phyloP scores from a whole-genome alignment of 1,140 invertebrate genomes.

The Tenebrio molitor region DNA sequence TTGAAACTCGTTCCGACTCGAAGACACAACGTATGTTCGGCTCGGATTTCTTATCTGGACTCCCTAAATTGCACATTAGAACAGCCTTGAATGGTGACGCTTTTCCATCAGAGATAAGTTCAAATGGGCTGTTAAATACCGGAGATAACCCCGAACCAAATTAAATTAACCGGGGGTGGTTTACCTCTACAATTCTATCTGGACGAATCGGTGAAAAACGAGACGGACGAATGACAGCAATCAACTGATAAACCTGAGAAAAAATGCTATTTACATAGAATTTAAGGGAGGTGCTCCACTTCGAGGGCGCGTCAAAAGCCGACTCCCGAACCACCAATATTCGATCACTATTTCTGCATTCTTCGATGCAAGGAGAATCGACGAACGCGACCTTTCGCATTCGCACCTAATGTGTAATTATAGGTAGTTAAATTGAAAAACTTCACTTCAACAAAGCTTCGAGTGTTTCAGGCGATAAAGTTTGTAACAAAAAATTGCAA shows the following conservation, averaged over 20 bases:
- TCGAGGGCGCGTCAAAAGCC: too few species aligned
- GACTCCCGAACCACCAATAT: too few species aligned
- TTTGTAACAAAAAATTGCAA: too few species aligned
- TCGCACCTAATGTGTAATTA: too few species aligned
- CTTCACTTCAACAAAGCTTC: too few species aligned
- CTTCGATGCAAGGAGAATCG: too few species aligned
- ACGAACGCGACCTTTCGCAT: too few species aligned
- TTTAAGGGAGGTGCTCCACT: too few species aligned
- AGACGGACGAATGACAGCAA: slow-evolving; percentile 27
- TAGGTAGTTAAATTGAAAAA: background rate
- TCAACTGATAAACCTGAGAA: slow-evolving; percentile 41
- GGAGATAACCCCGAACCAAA: slow-evolving; percentile 2
- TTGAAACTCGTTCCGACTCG: background rate
- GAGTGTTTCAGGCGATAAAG: too few species aligned
- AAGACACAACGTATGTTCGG: background rate
- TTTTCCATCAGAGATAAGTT: slow-evolving; percentile 11
- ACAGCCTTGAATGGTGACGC: background rate
- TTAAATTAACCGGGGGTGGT: slow-evolving; percentile 24
- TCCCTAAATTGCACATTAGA: slow-evolving; percentile 25
- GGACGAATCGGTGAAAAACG: slow-evolving; percentile 36
- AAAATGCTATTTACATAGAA: slow-evolving; percentile 20
- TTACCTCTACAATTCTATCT: slow-evolving; percentile 40
- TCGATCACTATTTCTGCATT: too few species aligned
- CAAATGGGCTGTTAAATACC: slow-evolving; percentile 3
- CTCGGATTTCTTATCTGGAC: slow-evolving; percentile 8